phyloP scores from a whole-genome alignment of 2,797 vertebrate species.

The Sebastes kiyomatsui region DNA sequence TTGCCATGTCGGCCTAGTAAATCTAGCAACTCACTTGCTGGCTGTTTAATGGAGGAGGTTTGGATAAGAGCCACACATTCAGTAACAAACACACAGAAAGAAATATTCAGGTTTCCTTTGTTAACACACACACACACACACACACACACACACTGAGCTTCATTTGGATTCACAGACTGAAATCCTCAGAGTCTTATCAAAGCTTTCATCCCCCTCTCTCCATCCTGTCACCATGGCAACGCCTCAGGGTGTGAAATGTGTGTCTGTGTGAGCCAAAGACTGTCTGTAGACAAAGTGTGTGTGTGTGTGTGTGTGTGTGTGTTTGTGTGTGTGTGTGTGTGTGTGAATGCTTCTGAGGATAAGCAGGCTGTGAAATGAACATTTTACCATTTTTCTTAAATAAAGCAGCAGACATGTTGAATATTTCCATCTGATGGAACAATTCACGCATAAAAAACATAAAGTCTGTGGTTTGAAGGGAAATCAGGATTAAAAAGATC shows the following conservation, averaged over 20 bases:
- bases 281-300: conserved; percentile 11
- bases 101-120: not conserved
- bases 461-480: not conserved
- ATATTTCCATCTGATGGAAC: not conserved
- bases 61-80: conserved; percentile 51
- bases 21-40: not conserved
- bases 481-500: not conserved
- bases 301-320: not conserved
- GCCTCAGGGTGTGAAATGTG: conserved; percentile 22
- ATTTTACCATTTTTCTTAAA: not conserved
- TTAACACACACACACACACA: not conserved
- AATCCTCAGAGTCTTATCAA: conserved; percentile 45
- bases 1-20: too few species aligned
- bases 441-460: not conserved
- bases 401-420: not conserved
- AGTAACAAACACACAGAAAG: not conserved
- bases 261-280: not conserved
- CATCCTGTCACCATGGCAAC: conserved; percentile 67
- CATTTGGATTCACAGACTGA: conserved; percentile 39
- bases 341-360: not conserved
- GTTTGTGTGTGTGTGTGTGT: not conserved
- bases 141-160: not conserved
- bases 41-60: conserved; percentile 53
- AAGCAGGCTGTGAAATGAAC: not conserved
- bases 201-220: conserved; percentile 48